Percentiles rank a stretch among this genome's conserved stretches.
Conservation (phyloP, 1,140 invertebrate genomes). For the Periplaneta americana region DNA sequence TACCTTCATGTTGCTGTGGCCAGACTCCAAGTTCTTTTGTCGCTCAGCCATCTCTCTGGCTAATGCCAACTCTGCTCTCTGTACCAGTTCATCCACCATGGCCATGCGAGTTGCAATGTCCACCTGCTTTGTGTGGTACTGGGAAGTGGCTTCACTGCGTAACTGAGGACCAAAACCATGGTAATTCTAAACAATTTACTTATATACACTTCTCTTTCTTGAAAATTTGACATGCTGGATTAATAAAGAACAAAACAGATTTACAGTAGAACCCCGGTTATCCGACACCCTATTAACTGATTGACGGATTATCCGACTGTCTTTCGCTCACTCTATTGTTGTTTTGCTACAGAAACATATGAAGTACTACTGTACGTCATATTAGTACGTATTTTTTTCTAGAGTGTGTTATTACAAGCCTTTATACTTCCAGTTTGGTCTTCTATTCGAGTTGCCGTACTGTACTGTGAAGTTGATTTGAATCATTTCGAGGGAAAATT, state of each 20-base stretch:
- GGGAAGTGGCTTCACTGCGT: constrained; percentile 13
- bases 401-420: too few relatives aligned
- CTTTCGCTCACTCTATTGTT: background rate
- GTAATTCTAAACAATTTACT: background rate
- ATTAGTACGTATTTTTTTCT: too few relatives aligned
- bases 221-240: background rate
- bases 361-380: too few relatives aligned
- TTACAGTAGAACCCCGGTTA: too few relatives aligned
- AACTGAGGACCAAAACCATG: constrained; percentile 9
- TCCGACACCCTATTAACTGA: too few relatives aligned
- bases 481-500: too few relatives aligned
- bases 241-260: background rate
- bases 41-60: constrained; percentile 20
- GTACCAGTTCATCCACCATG: constrained; percentile 27
- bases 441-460: too few relatives aligned
- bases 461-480: too few relatives aligned
- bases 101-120: constrained; percentile 17
- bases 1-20: background rate
- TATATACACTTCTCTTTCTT: background rate
- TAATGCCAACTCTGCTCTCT: constrained; percentile 27
- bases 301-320: background rate
- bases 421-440: too few relatives aligned
- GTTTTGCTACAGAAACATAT: too few relatives aligned
- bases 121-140: constrained; percentile 23
- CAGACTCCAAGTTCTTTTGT: background rate